Conservation (phyloP, 1,140 invertebrate genomes). For the Diabrotica undecimpunctata region DNA sequence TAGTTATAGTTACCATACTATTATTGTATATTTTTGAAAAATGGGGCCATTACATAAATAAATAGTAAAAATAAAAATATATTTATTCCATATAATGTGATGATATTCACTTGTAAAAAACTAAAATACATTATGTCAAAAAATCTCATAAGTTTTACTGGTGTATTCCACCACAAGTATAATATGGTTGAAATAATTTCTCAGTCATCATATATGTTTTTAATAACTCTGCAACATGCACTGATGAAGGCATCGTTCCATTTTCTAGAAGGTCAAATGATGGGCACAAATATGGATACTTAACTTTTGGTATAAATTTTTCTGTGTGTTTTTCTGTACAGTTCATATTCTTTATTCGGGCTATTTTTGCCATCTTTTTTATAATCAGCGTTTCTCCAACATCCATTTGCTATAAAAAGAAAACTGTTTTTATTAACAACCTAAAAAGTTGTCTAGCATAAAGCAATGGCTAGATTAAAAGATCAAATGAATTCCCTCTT, state of each 20-base stretch:
- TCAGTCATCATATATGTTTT: constrained; percentile 6
- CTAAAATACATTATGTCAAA: no score
- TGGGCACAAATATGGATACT: constrained; percentile 14
- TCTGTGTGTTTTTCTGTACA: background rate
- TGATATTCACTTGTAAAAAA: no score
- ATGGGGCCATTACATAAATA: no score
- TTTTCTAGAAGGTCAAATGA: constrained; percentile 12
- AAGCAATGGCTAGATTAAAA: no score
- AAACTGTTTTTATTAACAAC: background rate
- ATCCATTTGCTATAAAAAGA: background rate
- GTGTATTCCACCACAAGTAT: constrained; percentile 7
- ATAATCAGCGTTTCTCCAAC: constrained; percentile 3
- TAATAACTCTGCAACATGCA: constrained; percentile 5
- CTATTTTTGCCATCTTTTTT: constrained; percentile 8
- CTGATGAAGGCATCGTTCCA: constrained; percentile 12
- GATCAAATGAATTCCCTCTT: no score
- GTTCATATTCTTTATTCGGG: background rate
- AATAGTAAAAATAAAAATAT: no score
- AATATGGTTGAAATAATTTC: constrained; percentile 16
- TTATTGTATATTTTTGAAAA: no score
- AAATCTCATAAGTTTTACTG: no score
- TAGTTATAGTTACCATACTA: no score
- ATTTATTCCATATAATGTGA: no score
- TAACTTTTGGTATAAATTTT: constrained; percentile 4
- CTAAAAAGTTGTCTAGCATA: no score